Percentiles rank a stretch among this genome's conserved stretches.
These are phyloP conservation scores for Ophion obscuratus DNA, from an alignment of 2,888 invertebrate species.

Conservation along the genomic window DNA sequence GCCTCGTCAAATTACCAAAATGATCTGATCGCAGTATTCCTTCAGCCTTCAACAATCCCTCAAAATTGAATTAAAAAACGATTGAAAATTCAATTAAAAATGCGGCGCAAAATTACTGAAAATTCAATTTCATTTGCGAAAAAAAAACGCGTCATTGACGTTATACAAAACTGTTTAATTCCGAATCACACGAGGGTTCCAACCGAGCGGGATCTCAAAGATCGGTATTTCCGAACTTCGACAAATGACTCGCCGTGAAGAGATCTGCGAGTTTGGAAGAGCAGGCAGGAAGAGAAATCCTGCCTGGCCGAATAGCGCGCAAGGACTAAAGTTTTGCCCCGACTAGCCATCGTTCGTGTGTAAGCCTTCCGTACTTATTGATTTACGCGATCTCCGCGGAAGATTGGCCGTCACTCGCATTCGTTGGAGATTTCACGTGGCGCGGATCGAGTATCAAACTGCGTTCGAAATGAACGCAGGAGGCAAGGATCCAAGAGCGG, in stretches of 20 bases:
- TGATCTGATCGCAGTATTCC: too few species aligned
- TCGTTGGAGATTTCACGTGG: slow-evolving; percentile 16
- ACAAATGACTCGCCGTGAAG: neutral
- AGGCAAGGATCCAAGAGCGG: slow-evolving; percentile 4
- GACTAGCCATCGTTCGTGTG: neutral
- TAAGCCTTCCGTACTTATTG: slow-evolving; percentile 6
- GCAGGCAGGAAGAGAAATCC: too few species aligned
- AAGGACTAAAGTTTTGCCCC: neutral
- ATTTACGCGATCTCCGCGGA: slow-evolving; percentile 23
- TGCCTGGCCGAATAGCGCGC: neutral
- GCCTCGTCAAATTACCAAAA: too few species aligned
- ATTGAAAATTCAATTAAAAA: neutral
- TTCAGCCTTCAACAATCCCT: neutral
- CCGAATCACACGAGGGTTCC: too few species aligned
- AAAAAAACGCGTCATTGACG: too few species aligned
- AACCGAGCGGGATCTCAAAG: neutral
- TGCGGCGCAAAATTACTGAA: neutral
- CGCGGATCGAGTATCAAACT: slow-evolving; percentile 40
- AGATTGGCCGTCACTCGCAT: slow-evolving; percentile 4
- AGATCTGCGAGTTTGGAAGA: too few species aligned
- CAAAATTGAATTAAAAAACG: neutral
- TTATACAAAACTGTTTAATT: too few species aligned
- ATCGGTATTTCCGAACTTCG: neutral
- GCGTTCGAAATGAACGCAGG: slow-evolving; percentile 17
- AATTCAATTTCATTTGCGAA: too few species aligned